Conservation (phyloP, 2,113 vertebrate species). For the Garra rufa region DNA sequence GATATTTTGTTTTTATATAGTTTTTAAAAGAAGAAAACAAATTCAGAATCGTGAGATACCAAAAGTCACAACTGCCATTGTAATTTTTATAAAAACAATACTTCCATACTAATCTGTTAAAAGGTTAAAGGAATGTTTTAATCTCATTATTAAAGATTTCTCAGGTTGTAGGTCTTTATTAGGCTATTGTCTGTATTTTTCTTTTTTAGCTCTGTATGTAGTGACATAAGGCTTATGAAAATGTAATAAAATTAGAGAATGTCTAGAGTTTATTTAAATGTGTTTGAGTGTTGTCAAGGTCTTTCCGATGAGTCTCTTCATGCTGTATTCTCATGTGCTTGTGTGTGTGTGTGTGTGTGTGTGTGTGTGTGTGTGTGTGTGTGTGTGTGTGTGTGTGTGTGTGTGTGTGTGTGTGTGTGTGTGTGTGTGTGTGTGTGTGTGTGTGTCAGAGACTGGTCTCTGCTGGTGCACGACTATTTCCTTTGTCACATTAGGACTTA, state of each 20-base stretch:
- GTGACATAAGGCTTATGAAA: constrained; percentile 71
- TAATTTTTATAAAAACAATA: neutral
- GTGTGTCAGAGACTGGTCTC: neutral
- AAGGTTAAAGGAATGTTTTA: neutral
- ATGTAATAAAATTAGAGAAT: neutral
- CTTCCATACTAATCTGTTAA: no score
- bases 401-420: constrained; percentile 46
- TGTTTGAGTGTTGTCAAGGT: constrained; percentile 59
- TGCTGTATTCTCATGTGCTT: constrained; percentile 56
- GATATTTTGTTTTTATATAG: no score
- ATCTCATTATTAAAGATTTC: neutral
- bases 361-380: constrained; percentile 62
- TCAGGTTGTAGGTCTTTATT: neutral
- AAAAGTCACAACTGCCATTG: no score
- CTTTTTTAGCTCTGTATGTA: neutral
- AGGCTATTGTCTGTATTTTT: neutral
- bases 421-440: constrained; percentile 41
- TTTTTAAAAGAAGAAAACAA: no score
- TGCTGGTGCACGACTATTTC: neutral
- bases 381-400: constrained; percentile 35
- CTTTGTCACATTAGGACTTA: neutral
- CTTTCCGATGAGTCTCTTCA: neutral
- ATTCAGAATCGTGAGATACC: no score
- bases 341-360: constrained; percentile 65
- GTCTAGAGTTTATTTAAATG: constrained; percentile 67